Conservation (phyloP, 1,140 invertebrate genomes). For the Pectinophora gossypiella region DNA sequence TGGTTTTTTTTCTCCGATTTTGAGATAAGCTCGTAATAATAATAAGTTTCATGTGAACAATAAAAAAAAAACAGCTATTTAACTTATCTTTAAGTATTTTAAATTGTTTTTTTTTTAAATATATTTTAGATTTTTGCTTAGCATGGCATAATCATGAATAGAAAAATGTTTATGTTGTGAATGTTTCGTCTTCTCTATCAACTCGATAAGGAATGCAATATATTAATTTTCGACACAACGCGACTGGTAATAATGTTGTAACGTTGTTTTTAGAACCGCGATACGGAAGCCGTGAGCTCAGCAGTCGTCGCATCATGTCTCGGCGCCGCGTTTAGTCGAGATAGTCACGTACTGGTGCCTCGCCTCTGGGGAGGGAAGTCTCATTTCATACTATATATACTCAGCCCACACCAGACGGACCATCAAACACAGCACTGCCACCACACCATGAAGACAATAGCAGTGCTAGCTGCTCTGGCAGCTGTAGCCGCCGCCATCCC, state of each 20-base stretch:
- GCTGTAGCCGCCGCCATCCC: slow-evolving; percentile 38
- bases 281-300: slow-evolving; percentile 24
- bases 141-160: no score
- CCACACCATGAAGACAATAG: slow-evolving; percentile 52
- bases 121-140: no score
- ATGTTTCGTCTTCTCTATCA: no score
- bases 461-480: slow-evolving; percentile 44
- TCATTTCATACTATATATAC: slow-evolving; percentile 50
- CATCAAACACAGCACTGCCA: slow-evolving; percentile 35
- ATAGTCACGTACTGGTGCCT: slow-evolving; percentile 47
- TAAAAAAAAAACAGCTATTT: no score
- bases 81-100: no score
- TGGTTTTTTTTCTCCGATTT: no score
- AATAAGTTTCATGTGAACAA: no score
- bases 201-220: no score
- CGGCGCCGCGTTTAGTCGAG: background rate
- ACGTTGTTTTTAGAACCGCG: background rate
- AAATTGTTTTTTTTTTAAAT: no score
- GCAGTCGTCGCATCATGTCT: slow-evolving; percentile 17
- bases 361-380: slow-evolving; percentile 9
- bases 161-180: no score
- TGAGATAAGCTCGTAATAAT: no score
- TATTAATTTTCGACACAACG: no score
- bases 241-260: background rate
- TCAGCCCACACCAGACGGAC: slow-evolving; percentile 12